A percentile compares a stretch with the other conserved stretches of the same genome.
Evolutionary conservation across 2,888 invertebrate species (phyloP).

Genomic region (Labia minor): DNA sequence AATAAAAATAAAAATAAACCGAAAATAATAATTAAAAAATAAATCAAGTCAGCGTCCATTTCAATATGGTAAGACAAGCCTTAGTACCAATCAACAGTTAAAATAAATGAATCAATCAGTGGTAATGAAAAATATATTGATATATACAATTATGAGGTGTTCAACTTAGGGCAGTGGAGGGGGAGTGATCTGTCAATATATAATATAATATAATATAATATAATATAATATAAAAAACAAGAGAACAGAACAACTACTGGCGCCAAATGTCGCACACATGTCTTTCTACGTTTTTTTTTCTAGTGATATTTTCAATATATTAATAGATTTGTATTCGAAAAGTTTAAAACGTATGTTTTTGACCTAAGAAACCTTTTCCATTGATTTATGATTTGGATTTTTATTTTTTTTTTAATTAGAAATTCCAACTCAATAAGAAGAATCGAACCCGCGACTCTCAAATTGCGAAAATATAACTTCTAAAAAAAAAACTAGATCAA

Average conservation of each 20-base stretch:
- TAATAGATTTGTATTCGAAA: too few relatives aligned
- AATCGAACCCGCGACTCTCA: background rate
- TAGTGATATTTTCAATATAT: too few relatives aligned
- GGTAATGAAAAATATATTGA: conserved; percentile 8
- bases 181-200: background rate
- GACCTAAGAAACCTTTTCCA: too few relatives aligned
- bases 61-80: conserved; percentile 13
- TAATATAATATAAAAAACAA: too few relatives aligned
- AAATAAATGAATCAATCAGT: conserved; percentile 13
- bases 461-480: background rate
- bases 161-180: background rate
- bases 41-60: background rate
- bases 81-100: conserved; percentile 13
- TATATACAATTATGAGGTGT: background rate
- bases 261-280: conserved; percentile 3
- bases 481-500: too few relatives aligned
- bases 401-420: background rate
- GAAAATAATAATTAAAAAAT: too few relatives aligned
- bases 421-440: background rate
- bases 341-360: too few relatives aligned
- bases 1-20: background rate
- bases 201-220: too few relatives aligned
- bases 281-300: background rate
- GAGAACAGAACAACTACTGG: background rate
- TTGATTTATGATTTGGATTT: too few relatives aligned